Evolutionary conservation across 2,888 invertebrate species (phyloP), one percentile per base, ranked within the genome.

Genomic region (Alloscopus bannaensis): DNA sequence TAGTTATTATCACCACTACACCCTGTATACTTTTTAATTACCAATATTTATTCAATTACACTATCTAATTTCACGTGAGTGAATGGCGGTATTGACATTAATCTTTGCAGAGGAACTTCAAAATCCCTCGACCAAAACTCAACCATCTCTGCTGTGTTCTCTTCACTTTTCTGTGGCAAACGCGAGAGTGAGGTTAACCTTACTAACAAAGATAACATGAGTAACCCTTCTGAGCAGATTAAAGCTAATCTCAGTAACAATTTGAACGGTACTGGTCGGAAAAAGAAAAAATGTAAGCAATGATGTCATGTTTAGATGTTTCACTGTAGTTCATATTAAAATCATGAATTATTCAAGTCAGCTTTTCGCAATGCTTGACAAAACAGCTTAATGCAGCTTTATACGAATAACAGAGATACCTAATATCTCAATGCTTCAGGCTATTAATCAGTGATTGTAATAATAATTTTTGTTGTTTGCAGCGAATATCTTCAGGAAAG

Each of bases 401-500:
- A n/a, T n/a, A n/a, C n/a, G n/a, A n/a, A n/a, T n/a, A n/a, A n/a
- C n/a, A n/a, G n/a, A n/a, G n/a, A n/a, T n/a, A n/a, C n/a, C n/a
- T n/a, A n/a, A 8, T 11, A 20, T 2, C 18, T 50, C 20, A 50
- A 11, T 18, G 20, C 3, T n/a, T 18, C 50, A 50, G 3, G 13
- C 28, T n/a, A n/a, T n/a, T n/a, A n/a, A n/a, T n/a, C n/a, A n/a
- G n/a, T n/a, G n/a, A n/a, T 31, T 60, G 20, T 57, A 57, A 28
- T 13, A 24, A 65, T 24, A 50, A 36, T 36, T 8, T 8, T 36
- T 36, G 6, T 36, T 8, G 13, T 8, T 60, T 68, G 13, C 42
- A 85, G 85, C 81, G 85, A 85, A 77, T 85, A 85, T 85, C 85
- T 85, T 85, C 84, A 84, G 80, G 83, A 84, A 80, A 78, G 80